Percentiles rank a stretch among this genome's conserved stretches.
phyloP scores from a whole-genome alignment of 2,797 vertebrate species.

The Basileuterus tristriatus region DNA sequence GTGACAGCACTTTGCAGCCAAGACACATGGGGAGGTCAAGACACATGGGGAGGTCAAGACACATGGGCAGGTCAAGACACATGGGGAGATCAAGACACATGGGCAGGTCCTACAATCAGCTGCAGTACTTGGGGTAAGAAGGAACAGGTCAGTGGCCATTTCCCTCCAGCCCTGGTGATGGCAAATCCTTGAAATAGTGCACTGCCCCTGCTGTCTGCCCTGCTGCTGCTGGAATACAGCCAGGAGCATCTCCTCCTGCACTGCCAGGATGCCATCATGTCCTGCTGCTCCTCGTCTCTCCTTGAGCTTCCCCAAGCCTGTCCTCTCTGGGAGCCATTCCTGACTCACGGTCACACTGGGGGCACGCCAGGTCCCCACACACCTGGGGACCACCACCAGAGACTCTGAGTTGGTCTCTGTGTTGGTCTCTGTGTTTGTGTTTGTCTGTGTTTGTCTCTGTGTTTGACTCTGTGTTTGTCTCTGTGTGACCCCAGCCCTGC shows the following conservation, averaged over 20 bases:
- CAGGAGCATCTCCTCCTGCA: neutral
- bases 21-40: neutral
- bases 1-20: neutral
- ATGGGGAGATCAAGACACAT: accelerated
- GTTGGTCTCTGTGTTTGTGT: too few species aligned
- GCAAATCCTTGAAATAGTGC: neutral
- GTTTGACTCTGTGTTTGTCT: neutral
- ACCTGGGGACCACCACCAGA: neutral
- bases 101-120: neutral
- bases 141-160: neutral
- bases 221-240: neutral
- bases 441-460: neutral
- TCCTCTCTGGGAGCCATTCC: neutral
- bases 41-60: neutral
- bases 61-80: accelerated
- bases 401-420: neutral
- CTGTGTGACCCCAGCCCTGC: neutral
- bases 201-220: neutral
- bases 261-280: accelerated
- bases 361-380: accelerated
- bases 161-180: neutral
- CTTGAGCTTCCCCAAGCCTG: accelerated
- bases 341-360: accelerated
- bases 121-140: neutral
- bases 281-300: neutral